These are phyloP conservation scores for Sebastes variabilis DNA, from an alignment of 2,797 vertebrate species.

Conservation along the genomic window DNA sequence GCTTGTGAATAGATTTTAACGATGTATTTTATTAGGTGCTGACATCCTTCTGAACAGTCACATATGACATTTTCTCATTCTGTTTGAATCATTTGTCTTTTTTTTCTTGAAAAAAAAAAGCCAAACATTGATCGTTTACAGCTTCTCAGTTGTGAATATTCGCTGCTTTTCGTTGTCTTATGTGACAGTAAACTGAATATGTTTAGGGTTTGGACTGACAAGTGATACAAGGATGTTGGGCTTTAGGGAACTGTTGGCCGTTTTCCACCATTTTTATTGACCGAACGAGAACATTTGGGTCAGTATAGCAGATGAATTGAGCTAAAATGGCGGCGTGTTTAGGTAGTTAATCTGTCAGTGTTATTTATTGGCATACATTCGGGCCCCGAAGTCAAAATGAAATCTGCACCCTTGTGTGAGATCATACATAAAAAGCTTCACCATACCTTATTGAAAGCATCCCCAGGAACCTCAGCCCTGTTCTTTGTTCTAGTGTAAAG, in stretches of 20 bases:
- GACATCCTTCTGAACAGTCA: background rate
- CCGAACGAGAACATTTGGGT: background rate
- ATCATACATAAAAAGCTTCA: background rate
- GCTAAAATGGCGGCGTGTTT: background rate
- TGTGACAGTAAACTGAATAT: background rate
- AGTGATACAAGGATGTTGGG: background rate
- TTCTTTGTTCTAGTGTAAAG: slow-evolving; percentile 33
- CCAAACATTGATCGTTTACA: background rate
- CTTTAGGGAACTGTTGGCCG: background rate
- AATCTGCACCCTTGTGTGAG: background rate
- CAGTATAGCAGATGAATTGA: background rate
- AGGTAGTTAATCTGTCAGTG: background rate
- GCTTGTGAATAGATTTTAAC: background rate
- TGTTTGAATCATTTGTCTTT: background rate
- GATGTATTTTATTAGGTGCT: background rate
- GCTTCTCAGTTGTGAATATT: background rate
- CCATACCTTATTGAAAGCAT: background rate
- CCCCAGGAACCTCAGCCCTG: background rate
- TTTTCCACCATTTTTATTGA: background rate
- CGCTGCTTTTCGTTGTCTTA: background rate
- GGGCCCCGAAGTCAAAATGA: background rate
- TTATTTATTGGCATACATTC: background rate
- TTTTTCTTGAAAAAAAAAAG: background rate
- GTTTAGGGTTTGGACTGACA: background rate
- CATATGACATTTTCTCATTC: background rate